Conservation (phyloP, 2,113 vertebrate genomes). For the Poecile atricapillus region DNA sequence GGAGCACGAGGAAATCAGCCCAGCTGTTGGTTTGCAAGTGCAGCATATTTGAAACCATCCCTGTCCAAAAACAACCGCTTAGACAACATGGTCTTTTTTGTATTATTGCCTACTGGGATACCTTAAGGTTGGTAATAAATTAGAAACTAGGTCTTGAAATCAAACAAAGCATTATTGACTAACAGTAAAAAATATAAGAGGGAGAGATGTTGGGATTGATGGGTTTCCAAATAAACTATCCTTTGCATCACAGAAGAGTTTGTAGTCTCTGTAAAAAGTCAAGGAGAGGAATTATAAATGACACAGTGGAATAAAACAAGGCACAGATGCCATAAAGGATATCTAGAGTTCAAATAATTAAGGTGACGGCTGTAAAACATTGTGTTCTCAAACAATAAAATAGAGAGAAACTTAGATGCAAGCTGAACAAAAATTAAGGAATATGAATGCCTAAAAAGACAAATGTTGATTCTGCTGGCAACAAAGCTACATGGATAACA, state of each 20-base stretch:
- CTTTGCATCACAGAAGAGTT: neutral
- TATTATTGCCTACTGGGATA: neutral
- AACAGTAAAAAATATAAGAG: neutral
- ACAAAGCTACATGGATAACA: neutral
- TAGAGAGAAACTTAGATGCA: neutral
- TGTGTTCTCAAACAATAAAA: neutral
- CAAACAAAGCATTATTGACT: neutral
- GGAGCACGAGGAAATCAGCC: neutral
- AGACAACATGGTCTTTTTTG: neutral
- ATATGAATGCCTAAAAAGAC: neutral
- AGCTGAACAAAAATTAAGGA: neutral
- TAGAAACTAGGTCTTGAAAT: neutral
- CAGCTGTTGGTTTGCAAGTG: neutral
- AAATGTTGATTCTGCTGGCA: neutral
- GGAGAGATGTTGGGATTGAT: neutral
- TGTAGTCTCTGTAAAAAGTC: neutral
- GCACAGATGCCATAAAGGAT: neutral
- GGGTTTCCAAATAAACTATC: neutral
- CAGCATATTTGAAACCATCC: neutral
- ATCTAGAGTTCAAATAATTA: neutral
- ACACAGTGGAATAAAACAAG: neutral
- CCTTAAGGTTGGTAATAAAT: neutral
- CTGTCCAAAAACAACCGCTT: neutral
- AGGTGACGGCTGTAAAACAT: neutral
- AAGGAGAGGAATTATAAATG: neutral